Evolutionary conservation across 2,113 vertebrate species (phyloP), one percentile per base, ranked within the genome.

Genomic region (Psittacus erithacus): DNA sequence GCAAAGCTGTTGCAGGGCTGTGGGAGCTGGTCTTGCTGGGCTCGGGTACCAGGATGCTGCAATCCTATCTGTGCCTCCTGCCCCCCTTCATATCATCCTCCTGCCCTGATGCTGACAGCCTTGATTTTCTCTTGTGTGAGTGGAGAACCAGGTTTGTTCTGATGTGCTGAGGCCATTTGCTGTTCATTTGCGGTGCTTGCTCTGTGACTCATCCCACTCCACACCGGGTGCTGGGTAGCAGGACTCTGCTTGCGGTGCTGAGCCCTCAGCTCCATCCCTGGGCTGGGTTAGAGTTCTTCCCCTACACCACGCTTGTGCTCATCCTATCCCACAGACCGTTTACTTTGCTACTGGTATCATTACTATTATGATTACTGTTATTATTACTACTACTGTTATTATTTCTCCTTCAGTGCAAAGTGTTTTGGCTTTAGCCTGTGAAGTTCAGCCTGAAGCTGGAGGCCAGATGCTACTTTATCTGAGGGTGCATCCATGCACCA

Each of bases 1-100:
- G 18, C 41, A 82, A 67, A 71, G 6, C 47, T 4, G 0, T 46
- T 27, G n/a, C 43, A 0, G 1, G 39, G n/a, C 31, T 3, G 0
- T 22, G 44, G 7, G 41, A 76, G 15, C 24, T 52, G 53, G 15
- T 5, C 57, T 35, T 1, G 33, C 22, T 35, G 57, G 22, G 57
- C 57, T 59, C 2, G 13, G 57, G 57, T 35, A 35, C 57, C 57
- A 24, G 57, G 57, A 59, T 35, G 33, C 57, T 59, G 57, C 33
- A 59, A 10, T 59, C 33, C 33, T 35, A 3, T 35, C 57, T 35
- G 9, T 35, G 57, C 57, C 77, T 2, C 3, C 53, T 46, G 55
- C 35, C 50, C 33, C 83, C 2, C 0, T 17, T 75, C 13, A 0
- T 49, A 1, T 49, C 20, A 28, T 49, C 35, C 68, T 91, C 11